Evolutionary conservation across 2,888 invertebrate genomes (phyloP).

Genomic region (Diplazon laetatorius): DNA sequence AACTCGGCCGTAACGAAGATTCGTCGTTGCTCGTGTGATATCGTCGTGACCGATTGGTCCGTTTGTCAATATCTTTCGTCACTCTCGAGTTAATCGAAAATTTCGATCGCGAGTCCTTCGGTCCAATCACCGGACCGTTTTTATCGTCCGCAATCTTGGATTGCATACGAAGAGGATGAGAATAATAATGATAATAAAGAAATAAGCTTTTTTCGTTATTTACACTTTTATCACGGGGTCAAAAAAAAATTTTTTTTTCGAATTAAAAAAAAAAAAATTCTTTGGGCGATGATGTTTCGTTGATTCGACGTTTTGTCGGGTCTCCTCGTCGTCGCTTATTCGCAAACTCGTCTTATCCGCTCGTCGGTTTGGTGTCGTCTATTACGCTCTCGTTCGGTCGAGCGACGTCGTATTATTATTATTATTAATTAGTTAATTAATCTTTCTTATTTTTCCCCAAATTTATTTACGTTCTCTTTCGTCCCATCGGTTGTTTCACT

Average conservation of each 20-base stretch:
- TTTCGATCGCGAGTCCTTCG: constrained; percentile 60
- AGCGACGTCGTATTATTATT: constrained; percentile 9
- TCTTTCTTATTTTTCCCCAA: not conserved
- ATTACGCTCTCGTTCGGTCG: constrained; percentile 4
- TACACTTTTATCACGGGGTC: not conserved
- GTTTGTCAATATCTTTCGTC: not conserved
- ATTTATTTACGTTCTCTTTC: too few relatives aligned
- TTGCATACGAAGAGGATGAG: constrained; percentile 77
- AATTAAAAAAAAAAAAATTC: too few relatives aligned
- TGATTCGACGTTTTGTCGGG: constrained; percentile 17
- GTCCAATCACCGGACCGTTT: constrained; percentile 59
- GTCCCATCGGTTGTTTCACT: not conserved
- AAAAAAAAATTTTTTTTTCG: too few relatives aligned
- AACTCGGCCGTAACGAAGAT: too few relatives aligned
- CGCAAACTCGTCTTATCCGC: constrained; percentile 14
- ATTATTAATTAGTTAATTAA: too few relatives aligned
- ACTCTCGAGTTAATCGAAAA: too few relatives aligned
- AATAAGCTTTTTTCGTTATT: constrained; percentile 26
- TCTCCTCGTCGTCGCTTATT: constrained; percentile 48
- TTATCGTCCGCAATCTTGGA: constrained; percentile 67
- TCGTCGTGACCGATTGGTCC: too few relatives aligned
- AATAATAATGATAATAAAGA: constrained; percentile 23
- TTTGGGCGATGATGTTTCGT: too few relatives aligned
- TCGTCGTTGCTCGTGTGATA: too few relatives aligned
- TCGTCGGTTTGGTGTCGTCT: constrained; percentile 2